These are phyloP conservation scores for Leptobrachium leishanense DNA, from an alignment of 2,113 vertebrate genomes.

Conservation along the genomic window DNA sequence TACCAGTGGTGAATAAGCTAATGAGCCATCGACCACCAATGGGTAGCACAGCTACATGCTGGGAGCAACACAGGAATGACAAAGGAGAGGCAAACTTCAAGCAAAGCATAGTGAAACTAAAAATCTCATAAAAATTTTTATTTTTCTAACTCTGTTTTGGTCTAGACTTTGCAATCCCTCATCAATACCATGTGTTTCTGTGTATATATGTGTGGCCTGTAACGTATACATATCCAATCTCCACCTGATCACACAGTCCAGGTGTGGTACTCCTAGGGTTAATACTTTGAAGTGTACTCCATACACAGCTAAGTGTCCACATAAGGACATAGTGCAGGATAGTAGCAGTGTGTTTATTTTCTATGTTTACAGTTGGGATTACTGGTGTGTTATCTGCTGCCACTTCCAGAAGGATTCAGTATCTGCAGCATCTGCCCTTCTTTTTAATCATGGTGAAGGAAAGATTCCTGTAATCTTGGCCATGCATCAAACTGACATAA, in stretches of 20 bases:
- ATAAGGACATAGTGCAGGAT: not conserved
- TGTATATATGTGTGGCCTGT: too few species aligned
- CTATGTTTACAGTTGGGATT: conserved; percentile 9
- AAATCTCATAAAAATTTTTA: too few species aligned
- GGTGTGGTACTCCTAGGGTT: not conserved
- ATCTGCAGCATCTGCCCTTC: conserved; percentile 24
- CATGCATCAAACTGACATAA: conserved; percentile 24
- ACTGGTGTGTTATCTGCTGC: not conserved
- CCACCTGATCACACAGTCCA: not conserved
- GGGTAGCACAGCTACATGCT: too few species aligned
- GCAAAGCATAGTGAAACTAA: too few species aligned
- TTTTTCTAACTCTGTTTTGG: too few species aligned
- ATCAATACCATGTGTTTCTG: too few species aligned
- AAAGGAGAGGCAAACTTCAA: too few species aligned
- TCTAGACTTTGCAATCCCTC: too few species aligned
- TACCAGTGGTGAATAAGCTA: too few species aligned
- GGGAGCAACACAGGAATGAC: too few species aligned
- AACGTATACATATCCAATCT: too few species aligned
- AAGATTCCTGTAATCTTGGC: conserved; percentile 7
- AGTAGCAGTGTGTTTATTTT: conserved; percentile 7
- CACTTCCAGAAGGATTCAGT: conserved; percentile 19
- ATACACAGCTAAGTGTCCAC: not conserved
- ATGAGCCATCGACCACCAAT: too few species aligned
- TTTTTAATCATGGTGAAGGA: conserved; percentile 30
- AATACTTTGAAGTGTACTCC: not conserved